These are phyloP conservation scores for Sinelater perroti DNA, from an alignment of 2,888 invertebrate species.

Conservation along the genomic window DNA sequence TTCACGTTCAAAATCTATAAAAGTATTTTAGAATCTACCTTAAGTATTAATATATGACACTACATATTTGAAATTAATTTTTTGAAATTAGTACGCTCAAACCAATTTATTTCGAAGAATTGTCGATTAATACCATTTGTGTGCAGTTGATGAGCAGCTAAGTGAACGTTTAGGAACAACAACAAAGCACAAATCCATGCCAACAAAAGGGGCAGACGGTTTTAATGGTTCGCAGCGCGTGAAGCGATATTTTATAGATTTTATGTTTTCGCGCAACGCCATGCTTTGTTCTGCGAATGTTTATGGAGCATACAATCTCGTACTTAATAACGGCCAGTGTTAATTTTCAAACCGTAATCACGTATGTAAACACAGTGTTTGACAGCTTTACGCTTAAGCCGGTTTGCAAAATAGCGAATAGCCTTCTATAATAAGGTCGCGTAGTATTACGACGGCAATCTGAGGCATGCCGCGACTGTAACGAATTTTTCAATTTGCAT, in stretches of 20 bases:
- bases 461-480: neutral
- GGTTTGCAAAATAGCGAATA: slow-evolving; percentile 25
- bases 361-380: slow-evolving; percentile 29
- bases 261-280: slow-evolving; percentile 2
- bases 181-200: too few relatives aligned
- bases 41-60: too few relatives aligned
- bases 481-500: slow-evolving; percentile 28
- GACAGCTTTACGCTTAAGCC: slow-evolving; percentile 26
- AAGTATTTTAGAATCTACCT: too few relatives aligned
- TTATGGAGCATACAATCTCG: slow-evolving; percentile 28
- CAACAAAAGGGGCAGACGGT: too few relatives aligned
- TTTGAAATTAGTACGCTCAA: neutral
- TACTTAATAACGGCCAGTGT: slow-evolving; percentile 31
- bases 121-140: too few relatives aligned
- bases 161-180: too few relatives aligned
- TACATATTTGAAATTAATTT: too few relatives aligned
- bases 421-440: slow-evolving; percentile 25
- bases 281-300: slow-evolving; percentile 27
- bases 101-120: neutral
- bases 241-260: slow-evolving; percentile 13
- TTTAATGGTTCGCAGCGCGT: slow-evolving; percentile 20
- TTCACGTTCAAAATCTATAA: too few relatives aligned
- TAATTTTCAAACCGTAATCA: slow-evolving; percentile 33
- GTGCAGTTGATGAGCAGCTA: too few relatives aligned
- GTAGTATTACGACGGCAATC: slow-evolving; percentile 15